Conservation (phyloP, 1,140 invertebrate species). For the Penaeus indicus region DNA sequence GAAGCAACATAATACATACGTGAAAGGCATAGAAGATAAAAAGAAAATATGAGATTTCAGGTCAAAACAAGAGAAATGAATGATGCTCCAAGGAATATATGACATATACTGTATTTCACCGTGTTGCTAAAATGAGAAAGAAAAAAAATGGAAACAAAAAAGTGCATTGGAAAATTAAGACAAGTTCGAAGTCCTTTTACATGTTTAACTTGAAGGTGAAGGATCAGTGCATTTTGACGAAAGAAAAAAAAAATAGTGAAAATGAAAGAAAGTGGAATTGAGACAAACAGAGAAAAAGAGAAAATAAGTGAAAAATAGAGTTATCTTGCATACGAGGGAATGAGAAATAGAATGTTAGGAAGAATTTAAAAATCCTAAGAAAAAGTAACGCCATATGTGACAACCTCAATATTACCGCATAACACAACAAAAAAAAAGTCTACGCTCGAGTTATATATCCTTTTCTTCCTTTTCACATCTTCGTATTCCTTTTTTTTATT, state of each 20-base stretch:
- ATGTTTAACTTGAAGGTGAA: not conserved
- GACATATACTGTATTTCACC: too few species aligned
- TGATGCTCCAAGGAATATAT: not conserved
- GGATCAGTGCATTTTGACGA: not conserved
- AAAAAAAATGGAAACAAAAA: too few species aligned
- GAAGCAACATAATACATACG: not conserved
- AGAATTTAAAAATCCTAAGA: not conserved
- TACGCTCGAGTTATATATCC: too few species aligned
- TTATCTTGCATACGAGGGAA: not conserved
- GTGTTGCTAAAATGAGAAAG: too few species aligned
- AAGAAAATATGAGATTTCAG: not conserved
- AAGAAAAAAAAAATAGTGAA: not conserved
- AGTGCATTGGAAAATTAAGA: too few species aligned
- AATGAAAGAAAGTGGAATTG: conserved; percentile 20
- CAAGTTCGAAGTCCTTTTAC: too few species aligned
- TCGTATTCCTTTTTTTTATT: too few species aligned
- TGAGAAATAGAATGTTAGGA: not conserved
- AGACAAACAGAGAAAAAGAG: conserved; percentile 1
- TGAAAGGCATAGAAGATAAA: too few species aligned
- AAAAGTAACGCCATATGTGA: not conserved
- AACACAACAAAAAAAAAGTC: not conserved
- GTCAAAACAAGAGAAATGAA: conserved; percentile 5
- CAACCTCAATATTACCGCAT: not conserved
- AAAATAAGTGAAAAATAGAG: not conserved
- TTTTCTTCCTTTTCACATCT: too few species aligned